These are phyloP conservation scores for Physocephala rufipes DNA, from an alignment of 2,888 invertebrate genomes.

Conservation along the genomic window DNA sequence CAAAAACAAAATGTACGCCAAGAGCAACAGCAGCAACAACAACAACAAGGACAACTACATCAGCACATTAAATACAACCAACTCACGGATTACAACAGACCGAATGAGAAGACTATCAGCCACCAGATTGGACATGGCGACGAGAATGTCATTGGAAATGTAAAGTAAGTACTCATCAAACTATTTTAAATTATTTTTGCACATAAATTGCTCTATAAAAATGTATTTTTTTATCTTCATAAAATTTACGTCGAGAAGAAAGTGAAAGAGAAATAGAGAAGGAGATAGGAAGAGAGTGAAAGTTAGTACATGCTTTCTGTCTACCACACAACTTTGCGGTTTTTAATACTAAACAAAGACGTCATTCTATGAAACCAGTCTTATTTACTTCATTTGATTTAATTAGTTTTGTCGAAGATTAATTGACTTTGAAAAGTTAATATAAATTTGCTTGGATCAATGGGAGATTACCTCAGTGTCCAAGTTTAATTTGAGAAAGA, in stretches of 20 bases:
- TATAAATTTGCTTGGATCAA: no score
- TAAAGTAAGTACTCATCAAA: slow-evolving; percentile 51
- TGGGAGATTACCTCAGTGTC: no score
- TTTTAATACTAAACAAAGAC: no score
- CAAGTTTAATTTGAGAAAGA: no score
- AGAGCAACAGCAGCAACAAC: slow-evolving; percentile 32
- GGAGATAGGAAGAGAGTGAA: neutral
- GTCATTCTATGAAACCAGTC: no score
- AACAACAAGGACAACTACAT: slow-evolving; percentile 22
- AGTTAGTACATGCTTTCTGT: no score
- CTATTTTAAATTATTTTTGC: neutral
- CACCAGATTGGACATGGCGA: slow-evolving; percentile 57
- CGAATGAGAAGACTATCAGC: slow-evolving; percentile 56
- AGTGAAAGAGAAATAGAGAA: slow-evolving; percentile 1
- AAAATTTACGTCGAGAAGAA: neutral
- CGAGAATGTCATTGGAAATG: slow-evolving; percentile 56
- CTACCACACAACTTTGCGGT: no score
- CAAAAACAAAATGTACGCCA: slow-evolving; percentile 9
- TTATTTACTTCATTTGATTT: no score
- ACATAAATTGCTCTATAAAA: neutral
- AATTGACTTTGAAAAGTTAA: no score
- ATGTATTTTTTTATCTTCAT: neutral
- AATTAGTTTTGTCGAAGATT: no score
- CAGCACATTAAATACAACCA: slow-evolving; percentile 36
- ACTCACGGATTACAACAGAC: slow-evolving; percentile 46